A percentile compares a stretch with the other conserved stretches of the same genome.
phyloP scores from a whole-genome alignment of 2,797 vertebrate genomes.

The Hirundo rustica region DNA sequence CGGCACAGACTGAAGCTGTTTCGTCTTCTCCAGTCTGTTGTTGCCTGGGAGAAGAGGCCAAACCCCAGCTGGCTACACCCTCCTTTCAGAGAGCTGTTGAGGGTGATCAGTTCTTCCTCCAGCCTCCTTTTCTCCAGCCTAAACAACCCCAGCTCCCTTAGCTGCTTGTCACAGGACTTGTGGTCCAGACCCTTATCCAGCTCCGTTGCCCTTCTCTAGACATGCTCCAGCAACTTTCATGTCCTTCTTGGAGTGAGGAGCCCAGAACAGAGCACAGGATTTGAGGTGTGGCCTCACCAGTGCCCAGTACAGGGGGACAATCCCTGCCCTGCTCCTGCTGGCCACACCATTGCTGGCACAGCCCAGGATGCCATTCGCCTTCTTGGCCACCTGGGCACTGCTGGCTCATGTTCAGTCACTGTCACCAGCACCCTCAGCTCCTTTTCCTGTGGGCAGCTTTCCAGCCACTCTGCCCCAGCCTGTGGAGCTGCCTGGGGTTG shows the following conservation, averaged over 20 bases:
- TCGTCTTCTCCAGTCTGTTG: background rate
- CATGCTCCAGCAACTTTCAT: rapidly evolving
- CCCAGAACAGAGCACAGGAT: rapidly evolving
- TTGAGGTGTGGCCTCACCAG: too few species aligned
- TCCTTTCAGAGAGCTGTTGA: background rate
- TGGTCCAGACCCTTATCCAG: background rate
- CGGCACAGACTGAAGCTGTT: background rate
- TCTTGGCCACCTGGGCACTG: too few species aligned
- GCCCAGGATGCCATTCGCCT: too few species aligned
- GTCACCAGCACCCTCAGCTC: too few species aligned
- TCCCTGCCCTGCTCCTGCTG: too few species aligned
- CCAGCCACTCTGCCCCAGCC: background rate
- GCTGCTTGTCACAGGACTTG: background rate
- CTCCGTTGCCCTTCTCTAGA: background rate
- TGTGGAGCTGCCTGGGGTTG: background rate
- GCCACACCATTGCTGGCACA: too few species aligned
- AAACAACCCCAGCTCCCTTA: background rate
- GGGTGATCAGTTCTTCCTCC: background rate
- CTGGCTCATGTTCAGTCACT: too few species aligned
- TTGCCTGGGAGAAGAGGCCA: background rate
- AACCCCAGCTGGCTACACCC: background rate
- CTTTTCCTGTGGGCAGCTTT: background rate
- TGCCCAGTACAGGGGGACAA: too few species aligned
- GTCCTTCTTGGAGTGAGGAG: rapidly evolving
- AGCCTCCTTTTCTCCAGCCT: background rate